phyloP scores from a whole-genome alignment of 2,113 vertebrate species.

The Siniperca knerii region DNA sequence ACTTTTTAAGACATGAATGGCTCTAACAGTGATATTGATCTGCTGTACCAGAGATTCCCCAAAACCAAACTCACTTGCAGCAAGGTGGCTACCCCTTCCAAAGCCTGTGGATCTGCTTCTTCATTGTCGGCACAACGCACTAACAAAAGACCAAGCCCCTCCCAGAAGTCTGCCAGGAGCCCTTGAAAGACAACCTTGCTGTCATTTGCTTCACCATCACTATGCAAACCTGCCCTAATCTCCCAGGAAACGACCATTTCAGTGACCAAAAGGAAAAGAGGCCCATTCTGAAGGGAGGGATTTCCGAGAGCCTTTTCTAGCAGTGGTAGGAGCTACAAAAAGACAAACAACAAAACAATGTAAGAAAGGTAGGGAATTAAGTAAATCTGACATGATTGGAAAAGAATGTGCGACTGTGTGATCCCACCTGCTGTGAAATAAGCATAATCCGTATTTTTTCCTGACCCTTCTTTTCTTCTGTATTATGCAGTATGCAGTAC shows the following conservation, averaged over 20 bases:
- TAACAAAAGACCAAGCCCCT: constrained; percentile 86
- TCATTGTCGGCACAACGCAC: constrained; percentile 82
- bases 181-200: constrained; percentile 80
- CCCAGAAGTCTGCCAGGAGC: constrained; percentile 91
- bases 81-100: constrained; percentile 89
- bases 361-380: background rate
- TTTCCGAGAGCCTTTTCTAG: constrained; percentile 85
- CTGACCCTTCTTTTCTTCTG: constrained; percentile 79
- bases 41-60: background rate
- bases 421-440: constrained; percentile 89
- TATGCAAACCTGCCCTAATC: constrained; percentile 80
- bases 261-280: constrained; percentile 88
- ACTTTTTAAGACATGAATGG: constrained; percentile 2
- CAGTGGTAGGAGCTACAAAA: constrained; percentile 89
- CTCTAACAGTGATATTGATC: constrained; percentile 19
- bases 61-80: constrained; percentile 79
- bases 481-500: constrained; percentile 87
- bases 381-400: background rate
- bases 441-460: constrained; percentile 88
- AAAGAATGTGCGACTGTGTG: background rate
- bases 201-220: constrained; percentile 42
- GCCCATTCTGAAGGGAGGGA: constrained; percentile 87
- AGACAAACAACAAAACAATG: constrained; percentile 12
- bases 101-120: constrained; percentile 82
- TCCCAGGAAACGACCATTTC: constrained; percentile 93